Conservation (phyloP, 2,797 vertebrate genomes). For the Onychomys torridus region DNA sequence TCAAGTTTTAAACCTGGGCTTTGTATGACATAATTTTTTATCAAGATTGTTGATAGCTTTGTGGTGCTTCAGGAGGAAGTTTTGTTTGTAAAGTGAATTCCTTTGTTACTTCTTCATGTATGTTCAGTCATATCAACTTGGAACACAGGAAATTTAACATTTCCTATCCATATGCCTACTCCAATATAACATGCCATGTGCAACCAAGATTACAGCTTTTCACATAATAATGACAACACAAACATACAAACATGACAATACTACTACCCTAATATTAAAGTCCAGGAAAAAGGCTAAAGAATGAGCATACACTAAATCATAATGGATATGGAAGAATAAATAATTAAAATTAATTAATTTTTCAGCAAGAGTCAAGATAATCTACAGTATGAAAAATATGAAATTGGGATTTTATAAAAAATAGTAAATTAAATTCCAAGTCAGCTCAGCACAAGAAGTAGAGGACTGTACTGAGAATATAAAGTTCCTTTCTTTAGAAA, state of each 20-base stretch:
- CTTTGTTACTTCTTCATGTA: not conserved
- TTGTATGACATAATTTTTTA: not conserved
- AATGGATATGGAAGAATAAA: not conserved
- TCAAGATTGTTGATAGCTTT: not conserved
- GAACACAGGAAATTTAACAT: not conserved
- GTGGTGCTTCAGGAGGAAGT: not conserved
- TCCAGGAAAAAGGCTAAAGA: not conserved
- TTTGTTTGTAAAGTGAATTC: not conserved
- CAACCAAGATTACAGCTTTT: not conserved
- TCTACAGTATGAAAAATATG: not conserved
- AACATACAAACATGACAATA: not conserved
- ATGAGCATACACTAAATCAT: not conserved
- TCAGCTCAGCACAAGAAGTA: not conserved
- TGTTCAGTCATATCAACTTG: not conserved
- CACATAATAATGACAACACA: not conserved
- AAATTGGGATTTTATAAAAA: constrained; percentile 3
- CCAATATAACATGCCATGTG: not conserved
- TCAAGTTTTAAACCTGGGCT: not conserved
- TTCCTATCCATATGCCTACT: not conserved
- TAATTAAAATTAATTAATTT: not conserved
- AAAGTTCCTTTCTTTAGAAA: not conserved
- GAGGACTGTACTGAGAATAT: not conserved
- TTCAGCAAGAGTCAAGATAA: not conserved
- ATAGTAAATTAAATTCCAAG: not conserved
- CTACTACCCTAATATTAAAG: not conserved